Base-by-base conservation (phyloP, 2,113 vertebrate species). In the Hoplias malabaricus region DNA sequence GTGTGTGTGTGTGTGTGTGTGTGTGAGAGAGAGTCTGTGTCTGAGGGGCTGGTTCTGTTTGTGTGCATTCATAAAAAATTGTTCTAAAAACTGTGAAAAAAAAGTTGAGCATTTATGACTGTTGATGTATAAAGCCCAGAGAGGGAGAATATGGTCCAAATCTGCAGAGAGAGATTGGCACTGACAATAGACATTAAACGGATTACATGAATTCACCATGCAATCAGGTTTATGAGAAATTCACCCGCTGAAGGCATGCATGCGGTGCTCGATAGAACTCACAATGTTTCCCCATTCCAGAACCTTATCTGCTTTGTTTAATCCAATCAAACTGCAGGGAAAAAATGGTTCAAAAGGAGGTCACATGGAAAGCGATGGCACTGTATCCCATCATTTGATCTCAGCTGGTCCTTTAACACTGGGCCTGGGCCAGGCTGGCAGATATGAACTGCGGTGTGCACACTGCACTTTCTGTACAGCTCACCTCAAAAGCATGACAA, bases 191-290 rank as follows among this genome's bases (percentile, higher is more conserved):
- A 83, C 86, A 84, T 85, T 87, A 87, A 88, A 69, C 69, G 69
- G 84, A 89, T 89, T 87, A 88, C 85, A 80, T 81, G 80, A 89
- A 83, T 85, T 82, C 81, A 78, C 83, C 56, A 38, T 59, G 59
- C 82, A 83, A 84, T 86, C 80, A 84, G 74, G 77, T 85, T 84
- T 75, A 70, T 34, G 54, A 81, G 78, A 82, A 77, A 67, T 82
- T 42, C 81, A 75, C 66, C 82, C 75, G 61, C 50, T 63, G 38
- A 82, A 77, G 61, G 80, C 62, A 63, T 67, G 48, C 59, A 33
- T 56, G n/a, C n/a, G n/a, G n/a, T 81, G 79, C 0, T 61, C 77
- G 42, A 40, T 27, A 43, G 68, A 83, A 75, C 74, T 43, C 56
- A 79, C 63, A 76, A 68, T 70, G 66, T 82, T 80, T 73, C 74